Base-by-base conservation (phyloP, 2,113 vertebrate species). In the Xyliphius kryptos region DNA sequence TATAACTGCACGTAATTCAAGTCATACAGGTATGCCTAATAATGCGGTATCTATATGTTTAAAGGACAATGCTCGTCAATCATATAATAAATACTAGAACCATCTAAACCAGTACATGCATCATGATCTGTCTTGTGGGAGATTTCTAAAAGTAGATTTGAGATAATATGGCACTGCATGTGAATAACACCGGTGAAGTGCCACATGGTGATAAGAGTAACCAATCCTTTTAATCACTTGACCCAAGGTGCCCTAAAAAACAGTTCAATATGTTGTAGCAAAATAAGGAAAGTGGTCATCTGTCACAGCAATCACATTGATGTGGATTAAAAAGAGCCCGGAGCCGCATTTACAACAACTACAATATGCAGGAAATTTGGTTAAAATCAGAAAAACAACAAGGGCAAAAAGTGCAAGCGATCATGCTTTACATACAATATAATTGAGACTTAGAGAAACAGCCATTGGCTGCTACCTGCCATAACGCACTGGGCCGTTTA, bases 401-500 rank as follows among this genome's bases (percentile, higher is more conserved):
- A 76, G 88, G 88, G n/a, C n/a, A n/a, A n/a, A 89, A 89, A 88
- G 93, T 61, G 76, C 87, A 86, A 49, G 71, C 62, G 21, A 73
- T 73, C 82, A 69, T 52, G 61, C 66, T 61, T 73, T 52, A 56
- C 66, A 56, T 74, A 87, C 87, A 88, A 91, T 95, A 91, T 91
- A 89, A 92, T 96, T 90, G 90, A 90, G 89, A 81, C 94, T 94
- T 90, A 91, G 90, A 91, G 90, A 94, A 95, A 94, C 90, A 96
- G 89, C 92, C 94, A 87, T 90, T 89, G 93, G 93, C 91, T 80
- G 85, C 88, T 57, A 82, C 85, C 85, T 85, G 87, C 84, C 85
- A 63, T 95, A 92, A 95, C 93, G 89, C 89, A 94, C 94, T 91
- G 91, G 92, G 89, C 90, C 91, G 91, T 95, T 96, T 93, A 91